phyloP scores from a whole-genome alignment of 2,113 vertebrate genomes.

The Rhizomys pruinosus region DNA sequence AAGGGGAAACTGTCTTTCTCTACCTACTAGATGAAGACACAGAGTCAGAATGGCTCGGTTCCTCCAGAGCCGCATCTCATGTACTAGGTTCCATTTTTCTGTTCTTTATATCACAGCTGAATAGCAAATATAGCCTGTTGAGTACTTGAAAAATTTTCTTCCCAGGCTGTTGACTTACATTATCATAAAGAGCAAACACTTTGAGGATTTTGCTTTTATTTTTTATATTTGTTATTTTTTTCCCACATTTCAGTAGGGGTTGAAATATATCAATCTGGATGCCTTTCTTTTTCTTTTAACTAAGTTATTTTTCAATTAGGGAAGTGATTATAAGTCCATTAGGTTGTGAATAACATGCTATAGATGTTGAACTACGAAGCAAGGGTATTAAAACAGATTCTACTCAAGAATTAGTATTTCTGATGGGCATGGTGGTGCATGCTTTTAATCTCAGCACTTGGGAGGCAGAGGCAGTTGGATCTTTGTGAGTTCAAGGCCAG shows the following conservation, averaged over 20 bases:
- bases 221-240: conserved; percentile 40
- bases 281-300: conserved; percentile 44
- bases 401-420: background rate
- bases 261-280: conserved; percentile 37
- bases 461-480: too few relatives aligned
- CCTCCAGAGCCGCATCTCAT: background rate
- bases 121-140: background rate
- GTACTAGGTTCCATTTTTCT: conserved; percentile 25
- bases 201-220: conserved; percentile 47
- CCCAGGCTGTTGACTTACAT: conserved; percentile 11
- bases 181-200: background rate
- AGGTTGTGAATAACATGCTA: background rate
- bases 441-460: too few relatives aligned
- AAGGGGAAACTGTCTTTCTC: conserved; percentile 1
- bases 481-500: too few relatives aligned
- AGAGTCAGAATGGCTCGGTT: conserved; percentile 34
- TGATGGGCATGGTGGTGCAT: too few relatives aligned
- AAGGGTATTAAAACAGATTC: background rate
- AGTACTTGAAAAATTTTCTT: conserved; percentile 23
- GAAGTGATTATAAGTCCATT: conserved; percentile 9
- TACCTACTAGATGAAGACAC: background rate
- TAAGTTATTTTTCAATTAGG: conserved; percentile 5
- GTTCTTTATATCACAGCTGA: background rate
- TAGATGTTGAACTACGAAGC: conserved; percentile 13
- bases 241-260: conserved; percentile 29